phyloP scores from a whole-genome alignment of 2,113 vertebrate species.

The Progne subis region DNA sequence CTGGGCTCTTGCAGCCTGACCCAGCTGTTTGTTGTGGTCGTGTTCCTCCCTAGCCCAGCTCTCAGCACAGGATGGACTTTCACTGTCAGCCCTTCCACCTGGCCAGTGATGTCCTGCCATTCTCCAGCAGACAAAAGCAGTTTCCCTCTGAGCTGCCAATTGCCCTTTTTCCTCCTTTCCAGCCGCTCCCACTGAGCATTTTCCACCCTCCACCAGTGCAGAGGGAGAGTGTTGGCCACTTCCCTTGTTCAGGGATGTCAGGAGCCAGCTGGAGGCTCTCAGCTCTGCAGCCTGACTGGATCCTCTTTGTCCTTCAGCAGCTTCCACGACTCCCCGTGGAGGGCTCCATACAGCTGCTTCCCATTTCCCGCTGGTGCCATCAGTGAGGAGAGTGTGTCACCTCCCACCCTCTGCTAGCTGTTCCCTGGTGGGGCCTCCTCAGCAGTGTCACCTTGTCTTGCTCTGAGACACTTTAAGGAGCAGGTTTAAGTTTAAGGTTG shows the following conservation, averaged over 20 bases:
- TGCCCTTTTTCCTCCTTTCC: neutral
- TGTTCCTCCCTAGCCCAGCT: neutral
- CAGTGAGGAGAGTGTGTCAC: neutral
- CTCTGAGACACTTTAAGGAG: no score
- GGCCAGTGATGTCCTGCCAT: neutral
- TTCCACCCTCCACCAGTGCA: neutral
- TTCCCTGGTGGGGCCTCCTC: no score
- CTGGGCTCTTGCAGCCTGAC: neutral
- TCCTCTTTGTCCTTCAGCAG: neutral
- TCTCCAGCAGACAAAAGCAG: neutral
- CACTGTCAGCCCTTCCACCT: neutral
- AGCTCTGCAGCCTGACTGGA: neutral
- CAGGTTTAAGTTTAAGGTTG: no score
- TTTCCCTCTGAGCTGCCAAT: neutral
- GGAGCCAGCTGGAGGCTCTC: neutral
- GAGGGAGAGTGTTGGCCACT: neutral
- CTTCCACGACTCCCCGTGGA: neutral
- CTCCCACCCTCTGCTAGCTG: neutral
- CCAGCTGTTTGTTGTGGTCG: neutral
- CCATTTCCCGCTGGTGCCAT: neutral
- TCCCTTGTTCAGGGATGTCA: neutral
- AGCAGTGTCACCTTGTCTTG: neutral
- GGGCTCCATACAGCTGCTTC: neutral
- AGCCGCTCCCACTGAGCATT: neutral
- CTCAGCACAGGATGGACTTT: no score